phyloP scores from a whole-genome alignment of 1,140 invertebrate genomes.

The Drosophila ambigua region DNA sequence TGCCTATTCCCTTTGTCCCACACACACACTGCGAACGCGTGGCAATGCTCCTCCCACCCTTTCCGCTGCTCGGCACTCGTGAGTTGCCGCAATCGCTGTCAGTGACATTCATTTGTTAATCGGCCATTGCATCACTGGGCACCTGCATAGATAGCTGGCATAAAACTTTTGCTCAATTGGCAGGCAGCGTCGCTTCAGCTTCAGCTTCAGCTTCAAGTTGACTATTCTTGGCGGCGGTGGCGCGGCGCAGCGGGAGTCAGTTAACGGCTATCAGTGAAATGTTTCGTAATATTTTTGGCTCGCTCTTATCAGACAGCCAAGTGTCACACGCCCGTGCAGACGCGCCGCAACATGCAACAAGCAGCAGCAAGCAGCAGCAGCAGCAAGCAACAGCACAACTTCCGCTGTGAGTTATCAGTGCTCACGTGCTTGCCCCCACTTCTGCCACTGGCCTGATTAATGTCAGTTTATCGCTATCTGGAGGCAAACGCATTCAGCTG shows the following conservation, averaged over 20 bases:
- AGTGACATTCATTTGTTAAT: conserved; percentile 58
- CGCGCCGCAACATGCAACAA: conserved; percentile 5
- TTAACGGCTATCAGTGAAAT: conserved; percentile 25
- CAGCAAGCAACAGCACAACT: conserved; percentile 40
- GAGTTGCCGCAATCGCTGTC: background rate
- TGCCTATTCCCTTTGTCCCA: too few relatives aligned
- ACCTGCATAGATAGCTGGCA: conserved; percentile 59
- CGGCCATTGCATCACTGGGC: conserved; percentile 63
- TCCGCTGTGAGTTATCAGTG: conserved; percentile 60
- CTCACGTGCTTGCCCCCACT: conserved; percentile 57
- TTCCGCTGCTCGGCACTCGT: background rate
- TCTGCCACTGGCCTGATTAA: conserved; percentile 48
- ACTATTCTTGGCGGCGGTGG: conserved; percentile 17
- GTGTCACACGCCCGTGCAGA: conserved; percentile 6
- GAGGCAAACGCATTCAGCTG: conserved; percentile 20
- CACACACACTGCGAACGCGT: too few relatives aligned
- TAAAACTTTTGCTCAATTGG: conserved; percentile 29
- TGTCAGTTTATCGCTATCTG: conserved; percentile 24
- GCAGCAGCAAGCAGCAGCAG: background rate
- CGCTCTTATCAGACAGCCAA: conserved; percentile 17
- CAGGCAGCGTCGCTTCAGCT: conserved; percentile 16
- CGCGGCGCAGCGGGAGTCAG: too few relatives aligned
- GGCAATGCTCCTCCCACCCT: too few relatives aligned
- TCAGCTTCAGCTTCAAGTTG: background rate
- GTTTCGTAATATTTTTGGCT: conserved; percentile 54